Conservation (phyloP, 2,888 invertebrate species). For the Unio pictorum region DNA sequence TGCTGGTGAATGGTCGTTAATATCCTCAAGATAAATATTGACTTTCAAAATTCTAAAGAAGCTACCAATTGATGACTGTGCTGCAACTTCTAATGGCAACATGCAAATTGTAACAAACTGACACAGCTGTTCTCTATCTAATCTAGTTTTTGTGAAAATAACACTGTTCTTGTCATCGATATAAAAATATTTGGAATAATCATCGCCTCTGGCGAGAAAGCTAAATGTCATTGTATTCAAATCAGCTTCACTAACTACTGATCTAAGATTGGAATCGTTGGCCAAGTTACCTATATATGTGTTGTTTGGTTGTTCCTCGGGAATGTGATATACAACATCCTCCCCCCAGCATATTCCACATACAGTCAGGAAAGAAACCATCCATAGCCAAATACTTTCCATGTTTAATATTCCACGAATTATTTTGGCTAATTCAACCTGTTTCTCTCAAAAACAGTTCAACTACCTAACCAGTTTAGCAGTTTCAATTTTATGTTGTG, state of each 20-base stretch:
- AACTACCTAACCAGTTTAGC: too few relatives aligned
- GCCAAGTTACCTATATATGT: constrained; percentile 52
- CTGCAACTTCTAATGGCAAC: constrained; percentile 33
- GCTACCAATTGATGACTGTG: constrained; percentile 40
- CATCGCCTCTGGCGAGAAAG: constrained; percentile 37
- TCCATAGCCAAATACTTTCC: too few relatives aligned
- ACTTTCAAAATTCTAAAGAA: constrained; percentile 54
- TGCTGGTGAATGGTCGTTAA: constrained; percentile 57
- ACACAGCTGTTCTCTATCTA: constrained; percentile 47
- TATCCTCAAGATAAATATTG: constrained; percentile 48
- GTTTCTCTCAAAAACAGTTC: too few relatives aligned
- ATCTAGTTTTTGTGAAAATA: constrained; percentile 28
- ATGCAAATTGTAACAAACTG: constrained; percentile 35
- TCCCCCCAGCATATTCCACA: constrained; percentile 8
- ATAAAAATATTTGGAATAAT: constrained; percentile 29
- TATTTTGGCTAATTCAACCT: too few relatives aligned
- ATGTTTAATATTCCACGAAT: too few relatives aligned
- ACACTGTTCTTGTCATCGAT: constrained; percentile 33
- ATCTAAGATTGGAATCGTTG: constrained; percentile 41
- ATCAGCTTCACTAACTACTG: constrained; percentile 32
- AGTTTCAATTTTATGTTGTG: too few relatives aligned
- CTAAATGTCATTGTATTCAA: constrained; percentile 43
- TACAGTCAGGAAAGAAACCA: too few relatives aligned
- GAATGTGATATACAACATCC: constrained; percentile 48
- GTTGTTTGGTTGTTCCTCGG: constrained; percentile 55